Evolutionary conservation across 2,113 vertebrate species (phyloP), one percentile per base, ranked within the genome.

Genomic region (Geococcyx californianus): DNA sequence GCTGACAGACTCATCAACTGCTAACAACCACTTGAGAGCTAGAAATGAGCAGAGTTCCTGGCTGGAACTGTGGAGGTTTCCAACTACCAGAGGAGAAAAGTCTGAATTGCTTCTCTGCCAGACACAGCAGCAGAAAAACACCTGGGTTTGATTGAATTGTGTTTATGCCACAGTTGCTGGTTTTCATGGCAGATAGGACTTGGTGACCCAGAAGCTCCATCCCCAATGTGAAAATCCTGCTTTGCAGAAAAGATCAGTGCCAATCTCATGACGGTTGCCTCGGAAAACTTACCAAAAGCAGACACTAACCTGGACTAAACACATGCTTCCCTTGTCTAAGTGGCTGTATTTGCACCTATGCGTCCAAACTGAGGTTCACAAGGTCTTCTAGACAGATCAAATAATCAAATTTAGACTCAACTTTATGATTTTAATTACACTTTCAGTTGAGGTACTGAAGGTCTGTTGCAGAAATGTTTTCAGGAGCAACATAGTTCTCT

Each of bases 201-300:
- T 2, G 24, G 78, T 33, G 63, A 76, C 19, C 59, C 64, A 13
- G 40, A 18, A 20, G 69, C 15, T n/a, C 33, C 80, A 40, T n/a
- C 54, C 77, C 84, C 23, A 58, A 28, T 6, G 33, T 0, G 0
- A n/a, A 24, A 0, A 6, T 40, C 78, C 82, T 34, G 4, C 26
- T 34, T 34, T 51, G 68, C 74, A 3, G 23, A 3, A 3, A 8
- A n/a, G 64, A 38, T 19, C 5, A 0, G 42, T 3, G 66, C 38
- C 36, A 4, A 29, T 2, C 51, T 69, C 59, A 21, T 3, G 1
- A 13, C 0, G 0, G 17, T 31, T 9, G 1, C 52, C 62, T 49
- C 3, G 6, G 40, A 51, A 75, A 51, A 31, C 11, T 24, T 36
- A 14, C 70, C 72, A 16, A 38, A 45, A 68, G 28, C 13, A 2